Percentiles rank a stretch among this genome's conserved stretches.
These are phyloP conservation scores for Melanotaenia pygmaea DNA, from an alignment of 2,797 vertebrate species.

Conservation along the genomic window DNA sequence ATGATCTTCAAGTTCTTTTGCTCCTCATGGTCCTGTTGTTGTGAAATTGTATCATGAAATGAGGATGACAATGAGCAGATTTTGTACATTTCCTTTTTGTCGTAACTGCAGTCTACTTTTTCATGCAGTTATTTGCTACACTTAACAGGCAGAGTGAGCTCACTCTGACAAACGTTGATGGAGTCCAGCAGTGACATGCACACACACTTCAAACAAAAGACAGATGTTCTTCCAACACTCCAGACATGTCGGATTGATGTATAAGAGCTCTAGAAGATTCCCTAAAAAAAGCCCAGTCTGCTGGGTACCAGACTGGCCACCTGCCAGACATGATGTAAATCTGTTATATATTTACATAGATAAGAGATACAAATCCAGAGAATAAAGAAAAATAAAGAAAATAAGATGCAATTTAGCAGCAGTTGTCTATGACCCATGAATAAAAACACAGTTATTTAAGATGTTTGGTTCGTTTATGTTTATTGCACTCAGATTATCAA, in stretches of 20 bases:
- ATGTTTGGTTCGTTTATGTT: slow-evolving; percentile 65
- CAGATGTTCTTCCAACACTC: neutral
- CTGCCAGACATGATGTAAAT: neutral
- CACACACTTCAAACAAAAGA: neutral
- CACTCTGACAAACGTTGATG: too few species aligned
- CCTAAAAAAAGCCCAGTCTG: neutral
- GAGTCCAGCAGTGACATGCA: neutral
- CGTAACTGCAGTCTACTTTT: neutral
- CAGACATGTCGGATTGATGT: neutral
- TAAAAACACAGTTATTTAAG: neutral
- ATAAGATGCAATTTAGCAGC: too few species aligned
- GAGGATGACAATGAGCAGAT: too few species aligned
- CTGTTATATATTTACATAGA: neutral
- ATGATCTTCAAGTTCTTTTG: too few species aligned
- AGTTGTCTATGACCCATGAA: too few species aligned
- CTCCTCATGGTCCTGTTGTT: too few species aligned
- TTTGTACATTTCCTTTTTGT: too few species aligned
- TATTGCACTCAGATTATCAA: slow-evolving; percentile 83
- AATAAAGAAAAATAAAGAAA: too few species aligned
- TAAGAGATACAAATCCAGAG: neutral
- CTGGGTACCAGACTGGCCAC: too few species aligned
- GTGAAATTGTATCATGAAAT: too few species aligned
- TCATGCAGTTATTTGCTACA: neutral
- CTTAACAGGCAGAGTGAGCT: too few species aligned
- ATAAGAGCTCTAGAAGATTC: neutral